Evolutionary conservation across 2,113 vertebrate genomes (phyloP).

Genomic region (Sitta europaea): DNA sequence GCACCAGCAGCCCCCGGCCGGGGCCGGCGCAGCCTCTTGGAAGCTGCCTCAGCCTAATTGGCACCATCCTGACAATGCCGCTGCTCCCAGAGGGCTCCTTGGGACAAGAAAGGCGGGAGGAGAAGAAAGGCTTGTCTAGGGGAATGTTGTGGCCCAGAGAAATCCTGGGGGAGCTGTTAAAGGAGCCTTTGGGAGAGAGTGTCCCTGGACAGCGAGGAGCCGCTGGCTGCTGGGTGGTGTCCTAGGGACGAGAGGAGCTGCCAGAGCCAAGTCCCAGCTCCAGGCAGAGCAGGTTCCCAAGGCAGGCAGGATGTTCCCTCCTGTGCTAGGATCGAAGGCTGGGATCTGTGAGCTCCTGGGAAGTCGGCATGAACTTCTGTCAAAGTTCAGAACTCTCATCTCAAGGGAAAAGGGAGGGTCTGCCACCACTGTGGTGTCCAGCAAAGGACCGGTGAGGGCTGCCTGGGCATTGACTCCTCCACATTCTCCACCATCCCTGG

Average conservation of each 20-base stretch:
- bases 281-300: not conserved
- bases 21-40: not conserved
- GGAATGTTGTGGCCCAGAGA: not conserved
- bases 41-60: conserved; percentile 36
- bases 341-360: not conserved
- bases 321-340: not conserved
- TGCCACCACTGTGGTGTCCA: not conserved
- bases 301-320: not conserved
- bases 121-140: conserved; percentile 39
- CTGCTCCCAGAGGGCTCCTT: conserved; percentile 6
- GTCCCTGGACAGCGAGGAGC: not conserved
- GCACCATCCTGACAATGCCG: conserved; percentile 37
- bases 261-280: not conserved
- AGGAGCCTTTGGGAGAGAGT: not conserved
- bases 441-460: accelerated
- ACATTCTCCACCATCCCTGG: accelerated
- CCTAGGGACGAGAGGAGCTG: not conserved
- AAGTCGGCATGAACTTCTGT: accelerated
- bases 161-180: not conserved
- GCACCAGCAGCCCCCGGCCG: not conserved
- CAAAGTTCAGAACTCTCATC: not conserved
- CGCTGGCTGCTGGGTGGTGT: not conserved
- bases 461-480: accelerated
- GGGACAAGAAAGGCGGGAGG: conserved; percentile 37
- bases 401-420: not conserved